phyloP scores from a whole-genome alignment of 2,888 invertebrate species.

The Colletes collaris region DNA sequence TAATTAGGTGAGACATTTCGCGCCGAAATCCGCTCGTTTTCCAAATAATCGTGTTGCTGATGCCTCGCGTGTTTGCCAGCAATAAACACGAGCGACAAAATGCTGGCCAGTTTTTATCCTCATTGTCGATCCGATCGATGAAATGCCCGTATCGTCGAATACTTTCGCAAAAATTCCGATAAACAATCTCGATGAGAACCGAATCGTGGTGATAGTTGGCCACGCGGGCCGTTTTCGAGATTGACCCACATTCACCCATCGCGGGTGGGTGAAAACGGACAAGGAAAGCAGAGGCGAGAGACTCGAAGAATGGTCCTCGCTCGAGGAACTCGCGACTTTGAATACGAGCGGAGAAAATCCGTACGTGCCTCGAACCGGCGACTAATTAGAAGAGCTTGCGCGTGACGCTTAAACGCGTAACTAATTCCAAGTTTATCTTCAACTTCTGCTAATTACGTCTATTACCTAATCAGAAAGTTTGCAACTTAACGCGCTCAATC shows the following conservation, averaged over 20 bases:
- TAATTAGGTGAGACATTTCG: too few species aligned
- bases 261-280: conserved; percentile 21
- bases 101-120: neutral
- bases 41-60: neutral
- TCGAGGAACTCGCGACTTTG: conserved; percentile 9
- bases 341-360: neutral
- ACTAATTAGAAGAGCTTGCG: conserved; percentile 27
- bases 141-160: neutral
- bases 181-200: neutral
- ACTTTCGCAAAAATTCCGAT: neutral
- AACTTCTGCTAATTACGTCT: conserved; percentile 20
- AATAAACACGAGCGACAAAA: neutral
- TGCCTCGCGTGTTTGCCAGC: neutral
- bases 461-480: conserved; percentile 33
- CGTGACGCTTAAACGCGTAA: conserved; percentile 9
- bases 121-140: neutral
- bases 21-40: neutral
- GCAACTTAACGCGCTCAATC: conserved; percentile 12
- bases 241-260: conserved; percentile 32
- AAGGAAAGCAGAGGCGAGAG: conserved; percentile 23
- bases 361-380: neutral
- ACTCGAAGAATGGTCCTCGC: conserved; percentile 26
- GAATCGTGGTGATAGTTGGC: neutral
- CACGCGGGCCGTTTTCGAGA: neutral
- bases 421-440: conserved; percentile 16